These are phyloP conservation scores for Rhincodon typus DNA, from an alignment of 2,797 vertebrate species.

Conservation along the genomic window DNA sequence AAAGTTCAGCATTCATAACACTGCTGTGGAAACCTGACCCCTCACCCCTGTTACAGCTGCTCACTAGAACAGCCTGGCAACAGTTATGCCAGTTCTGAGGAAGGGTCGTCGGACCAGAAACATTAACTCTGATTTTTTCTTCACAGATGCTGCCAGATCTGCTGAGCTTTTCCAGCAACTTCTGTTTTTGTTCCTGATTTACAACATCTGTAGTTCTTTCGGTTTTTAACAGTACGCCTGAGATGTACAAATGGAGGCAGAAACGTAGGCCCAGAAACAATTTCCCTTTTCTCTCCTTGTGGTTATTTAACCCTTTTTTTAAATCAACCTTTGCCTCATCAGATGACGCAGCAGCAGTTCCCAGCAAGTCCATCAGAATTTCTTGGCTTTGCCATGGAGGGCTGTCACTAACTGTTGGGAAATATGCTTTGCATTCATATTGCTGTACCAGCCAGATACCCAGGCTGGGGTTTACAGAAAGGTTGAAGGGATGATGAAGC, in stretches of 20 bases:
- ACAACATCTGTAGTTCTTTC: too few relatives aligned
- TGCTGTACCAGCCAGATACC: background rate
- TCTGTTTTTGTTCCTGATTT: too few relatives aligned
- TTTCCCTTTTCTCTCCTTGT: background rate
- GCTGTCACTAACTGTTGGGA: background rate
- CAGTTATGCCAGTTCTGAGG: too few relatives aligned
- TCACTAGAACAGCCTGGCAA: background rate
- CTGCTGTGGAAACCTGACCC: background rate
- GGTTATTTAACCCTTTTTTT: background rate
- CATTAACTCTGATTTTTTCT: too few relatives aligned
- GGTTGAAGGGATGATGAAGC: background rate
- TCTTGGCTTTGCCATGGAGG: background rate
- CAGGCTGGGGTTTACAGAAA: background rate
- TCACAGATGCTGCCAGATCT: too few relatives aligned
- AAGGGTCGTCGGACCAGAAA: too few relatives aligned
- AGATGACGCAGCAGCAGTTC: background rate
- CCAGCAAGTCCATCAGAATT: background rate
- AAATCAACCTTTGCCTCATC: background rate
- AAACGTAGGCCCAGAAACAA: background rate
- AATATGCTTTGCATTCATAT: background rate
- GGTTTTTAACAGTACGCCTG: too few relatives aligned
- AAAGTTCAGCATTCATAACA: too few relatives aligned
- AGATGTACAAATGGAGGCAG: background rate
- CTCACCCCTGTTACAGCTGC: background rate
- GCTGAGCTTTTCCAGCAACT: too few relatives aligned